phyloP scores from a whole-genome alignment of 2,113 vertebrate genomes.

The Melanerpes formicivorus region DNA sequence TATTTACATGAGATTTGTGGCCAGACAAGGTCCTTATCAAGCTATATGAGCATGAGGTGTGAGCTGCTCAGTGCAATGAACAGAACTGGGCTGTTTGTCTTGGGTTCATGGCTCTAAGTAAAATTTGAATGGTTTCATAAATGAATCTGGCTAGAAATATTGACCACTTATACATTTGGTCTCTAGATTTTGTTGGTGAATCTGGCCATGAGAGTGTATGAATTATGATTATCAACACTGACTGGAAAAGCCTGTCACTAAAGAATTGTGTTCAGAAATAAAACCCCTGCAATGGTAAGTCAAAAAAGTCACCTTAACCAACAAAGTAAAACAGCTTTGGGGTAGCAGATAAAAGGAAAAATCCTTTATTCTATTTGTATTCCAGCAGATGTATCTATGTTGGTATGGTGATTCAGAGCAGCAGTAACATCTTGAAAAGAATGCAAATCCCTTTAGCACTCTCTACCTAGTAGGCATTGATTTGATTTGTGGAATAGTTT shows the following conservation, averaged over 20 bases:
- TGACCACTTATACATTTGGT: not conserved
- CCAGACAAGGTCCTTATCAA: not conserved
- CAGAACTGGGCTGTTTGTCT: not conserved
- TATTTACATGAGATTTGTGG: not conserved
- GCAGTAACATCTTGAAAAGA: not conserved
- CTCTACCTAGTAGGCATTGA: not conserved
- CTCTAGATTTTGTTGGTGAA: not conserved
- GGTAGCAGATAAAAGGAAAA: not conserved
- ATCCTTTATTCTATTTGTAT: not conserved
- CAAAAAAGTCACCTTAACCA: not conserved
- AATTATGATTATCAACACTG: not conserved
- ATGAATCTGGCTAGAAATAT: not conserved
- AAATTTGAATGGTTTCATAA: not conserved
- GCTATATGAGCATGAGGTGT: not conserved
- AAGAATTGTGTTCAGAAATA: not conserved
- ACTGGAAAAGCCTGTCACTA: not conserved
- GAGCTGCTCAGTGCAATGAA: not conserved
- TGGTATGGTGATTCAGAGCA: not conserved
- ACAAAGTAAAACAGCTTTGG: not conserved
- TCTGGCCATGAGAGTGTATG: not conserved
- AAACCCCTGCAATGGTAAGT: not conserved
- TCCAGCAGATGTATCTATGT: not conserved
- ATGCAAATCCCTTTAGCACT: not conserved
- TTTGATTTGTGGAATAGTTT: not conserved
- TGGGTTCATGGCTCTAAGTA: not conserved